Evolutionary conservation across 2,113 vertebrate genomes (phyloP), one percentile per base, ranked within the genome.

Genomic region (Lepus americanus): DNA sequence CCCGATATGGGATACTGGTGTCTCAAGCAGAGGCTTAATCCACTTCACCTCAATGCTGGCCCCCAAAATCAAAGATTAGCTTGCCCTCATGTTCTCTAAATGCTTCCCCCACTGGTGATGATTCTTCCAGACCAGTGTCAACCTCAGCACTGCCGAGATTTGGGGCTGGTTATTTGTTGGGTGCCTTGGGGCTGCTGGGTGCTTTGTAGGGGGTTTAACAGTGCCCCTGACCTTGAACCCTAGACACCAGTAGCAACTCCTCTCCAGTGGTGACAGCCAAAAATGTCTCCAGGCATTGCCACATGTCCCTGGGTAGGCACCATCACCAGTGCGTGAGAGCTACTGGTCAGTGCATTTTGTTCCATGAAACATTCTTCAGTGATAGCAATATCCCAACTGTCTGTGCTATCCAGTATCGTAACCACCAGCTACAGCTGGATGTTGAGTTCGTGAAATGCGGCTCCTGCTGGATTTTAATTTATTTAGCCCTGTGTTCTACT

Each of bases 301-400:
- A 72, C 17, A 25, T 12, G 5, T 20, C 51, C 55, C 1, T 12
- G 12, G 63, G 63, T 13, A 13, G 11, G 13, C n/a, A 51, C 11
- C 17, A 0, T 64, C 20, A 3, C 29, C 12, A 16, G 31, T 16
- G 14, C 9, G 7, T 44, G 66, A 76, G n/a, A 76, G 33, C 25
- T 20, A 25, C 14, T 29, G 27, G 29, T 36, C 39, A 69, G 70
- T 7, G 49, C 16, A 20, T 16, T 44, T 17, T 16, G 63, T 29
- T 27, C 5, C 5, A 2, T 17, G 72, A 22, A 44, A 39, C 33
- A n/a, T 79, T 55, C 78, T 76, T 31, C 0, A 1, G 13, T 36
- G 25, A 49, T 1, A 74, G n/a, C 61, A 74, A 49, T 13, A 59
- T 19, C 14, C 10, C 11, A 55, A 55, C 77, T 79, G 6, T 63